phyloP scores from a whole-genome alignment of 1,140 invertebrate species.

The Dendroctonus ponderosae region DNA sequence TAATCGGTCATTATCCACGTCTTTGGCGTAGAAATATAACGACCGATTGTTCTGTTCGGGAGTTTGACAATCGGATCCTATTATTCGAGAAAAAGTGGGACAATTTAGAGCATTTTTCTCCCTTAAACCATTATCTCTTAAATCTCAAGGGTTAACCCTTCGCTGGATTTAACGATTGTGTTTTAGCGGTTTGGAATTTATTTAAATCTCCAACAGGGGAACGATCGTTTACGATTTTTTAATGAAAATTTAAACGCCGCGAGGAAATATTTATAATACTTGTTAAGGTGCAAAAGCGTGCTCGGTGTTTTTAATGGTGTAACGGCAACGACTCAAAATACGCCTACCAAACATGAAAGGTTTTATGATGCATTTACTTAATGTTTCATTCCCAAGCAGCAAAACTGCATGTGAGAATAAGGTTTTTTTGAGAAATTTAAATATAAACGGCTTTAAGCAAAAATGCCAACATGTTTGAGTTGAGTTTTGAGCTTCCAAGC shows the following conservation, averaged over 20 bases:
- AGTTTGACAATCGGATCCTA: conserved; percentile 29
- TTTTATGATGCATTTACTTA: too few species aligned
- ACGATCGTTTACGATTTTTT: conserved; percentile 4
- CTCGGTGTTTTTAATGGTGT: too few species aligned
- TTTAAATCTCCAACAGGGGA: conserved; percentile 6
- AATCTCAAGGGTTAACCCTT: conserved; percentile 18
- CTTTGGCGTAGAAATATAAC: conserved; percentile 18
- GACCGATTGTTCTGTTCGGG: conserved; percentile 23
- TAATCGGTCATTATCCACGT: conserved; percentile 10
- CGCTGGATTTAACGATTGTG: conserved; percentile 16
- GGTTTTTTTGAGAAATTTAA: too few species aligned
- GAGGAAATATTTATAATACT: too few species aligned
- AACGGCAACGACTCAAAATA: too few species aligned
- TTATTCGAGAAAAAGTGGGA: conserved; percentile 32
- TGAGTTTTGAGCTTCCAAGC: too few species aligned
- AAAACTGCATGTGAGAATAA: too few species aligned
- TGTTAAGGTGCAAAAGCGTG: too few species aligned
- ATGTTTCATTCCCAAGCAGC: too few species aligned
- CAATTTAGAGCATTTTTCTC: conserved; percentile 21
- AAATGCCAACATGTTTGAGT: too few species aligned
- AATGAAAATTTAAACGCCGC: conserved; percentile 1
- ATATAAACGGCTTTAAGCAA: too few species aligned
- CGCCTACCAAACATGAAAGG: too few species aligned
- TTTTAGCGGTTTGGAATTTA: conserved; percentile 12
- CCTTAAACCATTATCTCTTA: conserved; percentile 18